These are phyloP conservation scores for Pangasius larnaudii DNA, from an alignment of 2,797 vertebrate genomes.

Conservation along the genomic window DNA sequence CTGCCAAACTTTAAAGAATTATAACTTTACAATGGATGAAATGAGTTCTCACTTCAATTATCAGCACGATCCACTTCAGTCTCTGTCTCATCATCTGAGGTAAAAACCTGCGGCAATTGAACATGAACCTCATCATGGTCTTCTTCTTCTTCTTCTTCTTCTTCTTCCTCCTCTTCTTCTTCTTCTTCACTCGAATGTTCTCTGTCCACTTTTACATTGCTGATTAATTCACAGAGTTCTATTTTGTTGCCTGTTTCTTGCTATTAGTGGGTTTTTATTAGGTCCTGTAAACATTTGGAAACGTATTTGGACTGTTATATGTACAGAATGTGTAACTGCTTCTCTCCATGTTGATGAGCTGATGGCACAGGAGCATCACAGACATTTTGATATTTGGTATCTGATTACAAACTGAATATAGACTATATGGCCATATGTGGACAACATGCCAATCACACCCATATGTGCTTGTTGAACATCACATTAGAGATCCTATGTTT, in stretches of 20 bases:
- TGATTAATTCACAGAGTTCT: neutral
- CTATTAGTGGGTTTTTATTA: neutral
- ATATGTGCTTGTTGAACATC: neutral
- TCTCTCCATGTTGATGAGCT: neutral
- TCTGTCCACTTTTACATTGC: neutral
- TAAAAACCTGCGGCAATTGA: neutral
- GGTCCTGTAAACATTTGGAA: neutral
- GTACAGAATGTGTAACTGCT: neutral
- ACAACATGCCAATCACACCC: neutral
- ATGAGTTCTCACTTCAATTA: neutral
- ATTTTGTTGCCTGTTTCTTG: neutral
- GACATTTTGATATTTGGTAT: neutral
- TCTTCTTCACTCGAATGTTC: neutral
- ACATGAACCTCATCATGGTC: neutral
- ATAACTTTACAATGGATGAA: neutral
- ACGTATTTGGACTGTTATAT: neutral
- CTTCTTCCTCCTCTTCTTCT: neutral
- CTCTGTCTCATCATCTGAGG: neutral
- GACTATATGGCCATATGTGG: neutral
- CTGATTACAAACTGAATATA: neutral
- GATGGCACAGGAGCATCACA: neutral
- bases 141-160: neutral
- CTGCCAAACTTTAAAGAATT: neutral
- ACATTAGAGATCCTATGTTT: neutral
- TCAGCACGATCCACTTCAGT: neutral